phyloP scores from a whole-genome alignment of 2,113 vertebrate genomes.

The Salvelinus sp. region DNA sequence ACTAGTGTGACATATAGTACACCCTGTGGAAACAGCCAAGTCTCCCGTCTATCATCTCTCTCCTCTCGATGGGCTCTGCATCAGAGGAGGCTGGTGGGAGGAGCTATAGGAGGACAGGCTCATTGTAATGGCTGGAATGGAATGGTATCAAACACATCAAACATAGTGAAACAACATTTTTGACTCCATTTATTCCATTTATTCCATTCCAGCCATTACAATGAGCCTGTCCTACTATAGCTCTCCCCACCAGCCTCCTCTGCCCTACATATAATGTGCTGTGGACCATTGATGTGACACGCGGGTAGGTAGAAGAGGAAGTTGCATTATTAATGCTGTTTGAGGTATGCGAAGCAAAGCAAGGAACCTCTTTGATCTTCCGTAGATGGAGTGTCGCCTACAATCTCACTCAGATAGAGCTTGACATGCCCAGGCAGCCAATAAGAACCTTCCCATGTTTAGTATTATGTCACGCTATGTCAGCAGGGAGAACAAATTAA shows the following conservation, averaged over 20 bases:
- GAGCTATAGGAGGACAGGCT: too few relatives aligned
- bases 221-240: too few relatives aligned
- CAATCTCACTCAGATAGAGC: conserved; percentile 48
- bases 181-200: too few relatives aligned
- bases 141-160: too few relatives aligned
- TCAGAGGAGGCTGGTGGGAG: background rate
- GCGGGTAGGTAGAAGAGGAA: background rate
- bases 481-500: background rate
- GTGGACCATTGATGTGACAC: conserved; percentile 10
- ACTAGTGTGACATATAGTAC: background rate
- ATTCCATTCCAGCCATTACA: too few relatives aligned
- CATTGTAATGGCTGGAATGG: too few relatives aligned
- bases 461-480: conserved; percentile 42
- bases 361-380: conserved; percentile 59
- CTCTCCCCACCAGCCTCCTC: too few relatives aligned
- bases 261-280: too few relatives aligned
- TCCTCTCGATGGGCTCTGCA: conserved; percentile 22
- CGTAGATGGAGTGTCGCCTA: conserved; percentile 42
- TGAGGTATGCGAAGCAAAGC: too few relatives aligned
- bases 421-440: conserved; percentile 31
- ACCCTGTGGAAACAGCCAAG: background rate
- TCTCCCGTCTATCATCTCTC: conserved; percentile 8
- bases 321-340: too few relatives aligned
- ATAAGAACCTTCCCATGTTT: conserved; percentile 55
- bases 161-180: too few relatives aligned